phyloP scores from a whole-genome alignment of 2,797 vertebrate species.

The Leucoraja ocellata region DNA sequence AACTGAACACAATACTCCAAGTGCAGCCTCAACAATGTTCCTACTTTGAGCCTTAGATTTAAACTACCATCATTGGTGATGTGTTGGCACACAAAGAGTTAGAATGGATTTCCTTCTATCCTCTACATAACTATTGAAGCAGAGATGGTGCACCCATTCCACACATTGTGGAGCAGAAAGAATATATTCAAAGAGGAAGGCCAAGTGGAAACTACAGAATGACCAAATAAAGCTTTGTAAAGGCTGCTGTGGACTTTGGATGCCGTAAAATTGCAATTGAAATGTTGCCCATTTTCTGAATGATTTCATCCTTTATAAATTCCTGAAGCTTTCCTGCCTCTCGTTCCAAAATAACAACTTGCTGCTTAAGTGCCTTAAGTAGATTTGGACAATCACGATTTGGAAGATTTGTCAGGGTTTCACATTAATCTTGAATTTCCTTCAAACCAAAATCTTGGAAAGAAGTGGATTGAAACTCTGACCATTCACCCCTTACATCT shows the following conservation, averaged over 20 bases:
- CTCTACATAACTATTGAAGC: neutral
- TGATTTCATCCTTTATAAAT: constrained; percentile 16
- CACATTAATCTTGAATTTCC: constrained; percentile 24
- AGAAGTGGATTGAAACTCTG: constrained; percentile 10
- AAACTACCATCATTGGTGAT: neutral
- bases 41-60: neutral
- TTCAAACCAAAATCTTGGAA: neutral
- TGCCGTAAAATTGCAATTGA: neutral
- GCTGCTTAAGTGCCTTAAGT: constrained; percentile 26
- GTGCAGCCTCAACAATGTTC: neutral
- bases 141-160: neutral
- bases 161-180: neutral
- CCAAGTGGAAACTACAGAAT: neutral
- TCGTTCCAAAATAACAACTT: constrained; percentile 25
- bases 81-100: neutral
- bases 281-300: constrained; percentile 3
- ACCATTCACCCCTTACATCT: constrained; percentile 20
- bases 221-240: neutral
- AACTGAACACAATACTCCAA: too few relatives aligned
- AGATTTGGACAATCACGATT: constrained; percentile 12
- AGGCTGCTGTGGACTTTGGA: neutral
- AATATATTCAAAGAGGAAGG: neutral
- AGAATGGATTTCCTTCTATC: neutral
- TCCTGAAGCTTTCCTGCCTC: neutral
- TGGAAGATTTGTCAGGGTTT: constrained; percentile 12